Percentiles rank a stretch among this genome's conserved stretches.
phyloP scores from a whole-genome alignment of 2,888 invertebrate species.

The Caenorhabditis zanzibari region DNA sequence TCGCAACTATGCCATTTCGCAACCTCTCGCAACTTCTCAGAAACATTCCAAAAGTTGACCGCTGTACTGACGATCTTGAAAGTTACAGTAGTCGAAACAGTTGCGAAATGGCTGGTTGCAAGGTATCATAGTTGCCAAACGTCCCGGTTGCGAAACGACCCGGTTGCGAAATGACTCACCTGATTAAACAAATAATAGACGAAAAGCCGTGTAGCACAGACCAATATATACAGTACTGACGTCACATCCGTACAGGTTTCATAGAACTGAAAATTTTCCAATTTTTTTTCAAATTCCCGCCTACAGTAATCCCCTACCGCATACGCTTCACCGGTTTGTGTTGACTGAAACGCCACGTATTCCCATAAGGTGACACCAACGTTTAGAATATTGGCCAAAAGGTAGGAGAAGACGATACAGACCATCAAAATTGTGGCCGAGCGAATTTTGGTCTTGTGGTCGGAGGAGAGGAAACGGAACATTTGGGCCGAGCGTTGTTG shows the following conservation, averaged over 20 bases:
- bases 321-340: slow-evolving; percentile 75
- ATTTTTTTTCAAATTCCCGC: neutral
- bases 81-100: too few species aligned
- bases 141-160: too few species aligned
- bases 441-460: slow-evolving; percentile 82
- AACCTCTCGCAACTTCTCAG: too few species aligned
- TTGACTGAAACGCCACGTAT: slow-evolving; percentile 78
- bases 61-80: too few species aligned
- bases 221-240: slow-evolving; percentile 80
- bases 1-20: too few species aligned
- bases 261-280: slow-evolving; percentile 75
- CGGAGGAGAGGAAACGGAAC: slow-evolving; percentile 80
- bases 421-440: slow-evolving; percentile 82
- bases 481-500: slow-evolving; percentile 81
- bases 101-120: too few species aligned
- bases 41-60: neutral
- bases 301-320: slow-evolving; percentile 67
- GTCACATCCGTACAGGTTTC: slow-evolving; percentile 80
- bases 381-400: slow-evolving; percentile 80
- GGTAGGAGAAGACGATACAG: slow-evolving; percentile 82
- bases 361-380: slow-evolving; percentile 82
- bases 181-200: slow-evolving; percentile 80
- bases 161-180: slow-evolving; percentile 64
- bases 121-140: too few species aligned
- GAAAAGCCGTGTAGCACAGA: slow-evolving; percentile 79